Evolutionary conservation across 2,113 vertebrate species (phyloP).

Genomic region (Pogonocichla stellata): DNA sequence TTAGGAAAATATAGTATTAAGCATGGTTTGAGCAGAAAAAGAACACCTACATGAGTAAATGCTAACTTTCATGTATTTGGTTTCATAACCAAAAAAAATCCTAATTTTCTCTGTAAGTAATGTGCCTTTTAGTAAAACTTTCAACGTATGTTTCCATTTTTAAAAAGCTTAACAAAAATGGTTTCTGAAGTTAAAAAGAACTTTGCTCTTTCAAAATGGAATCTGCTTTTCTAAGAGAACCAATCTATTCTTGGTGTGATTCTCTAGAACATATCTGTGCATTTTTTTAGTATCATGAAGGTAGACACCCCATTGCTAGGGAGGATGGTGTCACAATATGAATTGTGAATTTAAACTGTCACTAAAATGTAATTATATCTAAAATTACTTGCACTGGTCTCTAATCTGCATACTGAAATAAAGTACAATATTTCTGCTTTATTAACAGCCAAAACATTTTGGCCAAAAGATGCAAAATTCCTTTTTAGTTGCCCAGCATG

Average conservation of each 20-base stretch:
- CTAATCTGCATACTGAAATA: background rate
- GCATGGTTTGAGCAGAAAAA: background rate
- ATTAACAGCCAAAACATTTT: background rate
- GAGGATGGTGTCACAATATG: background rate
- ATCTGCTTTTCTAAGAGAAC: background rate
- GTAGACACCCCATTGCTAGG: background rate
- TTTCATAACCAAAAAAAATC: background rate
- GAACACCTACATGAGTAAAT: background rate
- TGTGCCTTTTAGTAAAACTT: background rate
- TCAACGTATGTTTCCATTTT: background rate
- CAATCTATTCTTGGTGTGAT: background rate
- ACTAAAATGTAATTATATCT: background rate
- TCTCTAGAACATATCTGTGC: background rate
- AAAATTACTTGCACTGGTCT: background rate
- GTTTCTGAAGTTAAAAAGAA: background rate
- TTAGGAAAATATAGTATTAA: background rate
- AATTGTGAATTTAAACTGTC: background rate
- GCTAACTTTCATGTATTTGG: background rate
- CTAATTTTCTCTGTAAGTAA: background rate
- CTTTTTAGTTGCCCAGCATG: background rate
- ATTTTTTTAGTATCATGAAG: background rate
- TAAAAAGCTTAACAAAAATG: background rate
- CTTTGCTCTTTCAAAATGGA: background rate
- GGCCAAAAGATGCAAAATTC: background rate
- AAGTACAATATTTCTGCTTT: background rate